These are phyloP conservation scores for Drosophila fungiperda DNA, from an alignment of 2,888 invertebrate species.

Conservation along the genomic window DNA sequence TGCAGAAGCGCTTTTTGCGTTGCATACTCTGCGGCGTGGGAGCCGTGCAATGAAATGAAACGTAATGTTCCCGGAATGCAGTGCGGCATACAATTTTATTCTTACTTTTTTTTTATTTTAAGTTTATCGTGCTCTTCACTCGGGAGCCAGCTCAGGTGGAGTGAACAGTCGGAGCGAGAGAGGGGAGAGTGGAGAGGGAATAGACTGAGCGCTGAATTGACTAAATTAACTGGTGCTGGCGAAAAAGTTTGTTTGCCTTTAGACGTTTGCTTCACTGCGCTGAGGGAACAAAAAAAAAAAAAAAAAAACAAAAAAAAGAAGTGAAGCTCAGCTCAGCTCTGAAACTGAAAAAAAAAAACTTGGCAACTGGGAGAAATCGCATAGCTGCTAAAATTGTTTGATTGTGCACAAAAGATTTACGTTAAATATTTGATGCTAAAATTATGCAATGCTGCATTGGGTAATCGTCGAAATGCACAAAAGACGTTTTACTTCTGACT, in stretches of 20 bases:
- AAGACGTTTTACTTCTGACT: slow-evolving; percentile 51
- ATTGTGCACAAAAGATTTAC: slow-evolving; percentile 78
- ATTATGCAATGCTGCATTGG: slow-evolving; percentile 79
- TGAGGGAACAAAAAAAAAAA: slow-evolving; percentile 8
- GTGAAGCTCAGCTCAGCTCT: slow-evolving; percentile 2
- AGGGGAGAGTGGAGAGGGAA: neutral
- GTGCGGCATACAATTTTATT: slow-evolving; percentile 30
- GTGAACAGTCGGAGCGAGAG: neutral
- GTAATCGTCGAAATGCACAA: slow-evolving; percentile 74
- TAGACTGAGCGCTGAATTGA: slow-evolving; percentile 66
- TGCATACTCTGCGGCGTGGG: slow-evolving; percentile 44
- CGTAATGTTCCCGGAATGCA: slow-evolving; percentile 62
- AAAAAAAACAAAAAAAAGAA: neutral
- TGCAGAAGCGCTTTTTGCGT: slow-evolving; percentile 40
- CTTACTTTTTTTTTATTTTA: neutral
- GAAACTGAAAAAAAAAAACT: slow-evolving; percentile 29
- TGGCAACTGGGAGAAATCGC: slow-evolving; percentile 29
- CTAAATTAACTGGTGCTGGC: slow-evolving; percentile 75
- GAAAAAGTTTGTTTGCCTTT: slow-evolving; percentile 75
- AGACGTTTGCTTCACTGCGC: slow-evolving; percentile 68
- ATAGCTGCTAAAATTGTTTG: slow-evolving; percentile 63
- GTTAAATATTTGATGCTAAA: slow-evolving; percentile 77
- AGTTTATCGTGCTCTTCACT: neutral
- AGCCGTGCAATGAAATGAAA: slow-evolving; percentile 62
- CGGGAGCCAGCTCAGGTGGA: slow-evolving; percentile 21